These are phyloP conservation scores for Emydoidea blandingii DNA, from an alignment of 2,797 vertebrate species.

Conservation along the genomic window DNA sequence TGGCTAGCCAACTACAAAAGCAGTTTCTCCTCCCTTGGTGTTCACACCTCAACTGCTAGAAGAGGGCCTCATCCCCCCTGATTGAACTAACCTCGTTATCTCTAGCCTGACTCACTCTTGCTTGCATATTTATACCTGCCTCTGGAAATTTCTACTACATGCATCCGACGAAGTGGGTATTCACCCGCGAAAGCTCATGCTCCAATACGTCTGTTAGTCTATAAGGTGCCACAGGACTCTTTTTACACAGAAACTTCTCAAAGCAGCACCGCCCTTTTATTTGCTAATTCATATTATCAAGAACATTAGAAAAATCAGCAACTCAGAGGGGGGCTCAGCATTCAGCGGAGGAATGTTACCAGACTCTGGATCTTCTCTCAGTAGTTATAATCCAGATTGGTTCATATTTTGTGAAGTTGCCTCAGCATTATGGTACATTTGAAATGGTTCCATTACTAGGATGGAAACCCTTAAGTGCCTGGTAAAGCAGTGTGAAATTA, in stretches of 20 bases:
- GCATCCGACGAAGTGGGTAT: no score
- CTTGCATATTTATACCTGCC: no score
- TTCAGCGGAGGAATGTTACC: not conserved
- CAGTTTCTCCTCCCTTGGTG: no score
- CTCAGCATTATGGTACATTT: not conserved
- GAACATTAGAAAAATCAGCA: not conserved
- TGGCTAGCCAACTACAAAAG: no score
- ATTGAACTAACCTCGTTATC: no score
- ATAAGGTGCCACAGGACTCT: no score
- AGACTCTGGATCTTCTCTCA: not conserved
- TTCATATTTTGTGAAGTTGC: not conserved
- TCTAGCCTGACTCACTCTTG: no score
- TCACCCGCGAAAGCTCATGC: no score
- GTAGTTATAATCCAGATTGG: not conserved
- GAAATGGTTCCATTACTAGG: not conserved
- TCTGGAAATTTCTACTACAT: no score
- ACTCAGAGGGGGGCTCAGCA: not conserved
- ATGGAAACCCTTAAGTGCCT: not conserved
- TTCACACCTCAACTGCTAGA: no score
- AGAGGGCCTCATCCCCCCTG: no score
- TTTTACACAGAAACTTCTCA: not conserved
- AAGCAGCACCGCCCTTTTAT: not conserved
- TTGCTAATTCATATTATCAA: not conserved
- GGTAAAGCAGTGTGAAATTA: not conserved
- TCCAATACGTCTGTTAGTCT: no score